These are phyloP conservation scores for Naso thynnoides DNA, from an alignment of 2,797 vertebrate species.

Conservation along the genomic window DNA sequence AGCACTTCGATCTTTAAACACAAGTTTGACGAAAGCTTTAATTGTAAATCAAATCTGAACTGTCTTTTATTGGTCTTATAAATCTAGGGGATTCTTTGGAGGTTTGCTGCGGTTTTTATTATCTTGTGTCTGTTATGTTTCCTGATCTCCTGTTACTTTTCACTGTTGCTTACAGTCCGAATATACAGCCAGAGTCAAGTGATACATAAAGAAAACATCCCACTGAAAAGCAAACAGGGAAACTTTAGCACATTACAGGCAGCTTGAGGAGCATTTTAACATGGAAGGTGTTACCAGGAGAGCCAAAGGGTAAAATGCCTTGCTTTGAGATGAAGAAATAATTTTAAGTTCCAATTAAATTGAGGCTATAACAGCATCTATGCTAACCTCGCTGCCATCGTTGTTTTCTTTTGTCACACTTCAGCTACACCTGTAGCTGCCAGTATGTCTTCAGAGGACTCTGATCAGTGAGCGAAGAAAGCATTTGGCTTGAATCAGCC, in stretches of 20 bases:
- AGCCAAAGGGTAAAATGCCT: too few species aligned
- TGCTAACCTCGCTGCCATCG: too few species aligned
- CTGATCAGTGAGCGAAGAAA: too few species aligned
- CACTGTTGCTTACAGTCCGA: conserved; percentile 15
- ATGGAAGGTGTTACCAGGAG: too few species aligned
- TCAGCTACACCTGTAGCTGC: too few species aligned
- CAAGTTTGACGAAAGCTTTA: neutral
- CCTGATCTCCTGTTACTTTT: conserved; percentile 4
- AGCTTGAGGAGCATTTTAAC: neutral
- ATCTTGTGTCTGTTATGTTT: conserved; percentile 11
- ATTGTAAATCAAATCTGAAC: conserved; percentile 12
- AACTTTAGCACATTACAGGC: conserved; percentile 2
- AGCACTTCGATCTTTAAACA: conserved; percentile 6
- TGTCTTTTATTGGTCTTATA: conserved; percentile 10
- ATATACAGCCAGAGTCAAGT: neutral
- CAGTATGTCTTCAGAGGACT: too few species aligned
- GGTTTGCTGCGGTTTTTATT: neutral
- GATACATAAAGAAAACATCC: conserved; percentile 9
- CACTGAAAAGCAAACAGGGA: neutral
- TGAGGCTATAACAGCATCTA: too few species aligned
- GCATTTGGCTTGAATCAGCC: too few species aligned
- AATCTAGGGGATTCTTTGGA: neutral
- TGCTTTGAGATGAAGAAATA: too few species aligned
- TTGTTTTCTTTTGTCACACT: too few species aligned
- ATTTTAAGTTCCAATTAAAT: too few species aligned